A percentile compares a stretch with the other conserved stretches of the same genome.
Conservation (phyloP, 1,140 invertebrate species). For the Brachionus paranguensis region DNA sequence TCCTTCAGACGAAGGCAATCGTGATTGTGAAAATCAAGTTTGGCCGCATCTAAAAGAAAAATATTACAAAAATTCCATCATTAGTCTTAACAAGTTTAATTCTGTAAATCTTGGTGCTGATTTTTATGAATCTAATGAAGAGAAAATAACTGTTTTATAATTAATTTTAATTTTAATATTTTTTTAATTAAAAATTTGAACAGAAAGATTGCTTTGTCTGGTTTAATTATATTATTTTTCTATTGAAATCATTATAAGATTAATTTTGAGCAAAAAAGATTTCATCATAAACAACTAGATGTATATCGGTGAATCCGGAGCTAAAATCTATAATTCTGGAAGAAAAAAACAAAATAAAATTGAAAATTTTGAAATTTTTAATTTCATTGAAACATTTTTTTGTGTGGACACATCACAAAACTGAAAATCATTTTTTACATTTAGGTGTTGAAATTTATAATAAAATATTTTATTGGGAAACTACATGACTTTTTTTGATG, state of each 20-base stretch:
- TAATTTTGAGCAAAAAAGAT: too few species aligned
- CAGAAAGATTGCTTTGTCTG: neutral
- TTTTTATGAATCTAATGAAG: slow-evolving; percentile 23
- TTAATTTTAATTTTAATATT: neutral
- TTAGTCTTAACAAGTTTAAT: neutral
- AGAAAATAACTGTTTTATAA: slow-evolving; percentile 31
- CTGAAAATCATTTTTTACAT: too few species aligned
- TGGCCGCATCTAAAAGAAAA: slow-evolving; percentile 18
- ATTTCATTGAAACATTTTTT: too few species aligned
- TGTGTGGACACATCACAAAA: too few species aligned
- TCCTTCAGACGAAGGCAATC: neutral
- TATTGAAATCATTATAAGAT: neutral
- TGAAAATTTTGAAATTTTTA: too few species aligned
- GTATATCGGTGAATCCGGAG: too few species aligned
- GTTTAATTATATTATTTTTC: neutral
- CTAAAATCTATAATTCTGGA: neutral
- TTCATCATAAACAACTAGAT: too few species aligned
- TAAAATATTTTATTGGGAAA: too few species aligned
- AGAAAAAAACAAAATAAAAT: too few species aligned
- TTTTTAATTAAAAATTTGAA: too few species aligned
- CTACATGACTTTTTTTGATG: too few species aligned
- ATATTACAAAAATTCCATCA: neutral
- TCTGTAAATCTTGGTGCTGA: slow-evolving; percentile 11
- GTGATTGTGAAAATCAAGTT: neutral
- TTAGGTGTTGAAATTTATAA: too few species aligned